Evolutionary conservation across 2,797 vertebrate genomes (phyloP).

Genomic region (Melanotaenia parkinsoni): DNA sequence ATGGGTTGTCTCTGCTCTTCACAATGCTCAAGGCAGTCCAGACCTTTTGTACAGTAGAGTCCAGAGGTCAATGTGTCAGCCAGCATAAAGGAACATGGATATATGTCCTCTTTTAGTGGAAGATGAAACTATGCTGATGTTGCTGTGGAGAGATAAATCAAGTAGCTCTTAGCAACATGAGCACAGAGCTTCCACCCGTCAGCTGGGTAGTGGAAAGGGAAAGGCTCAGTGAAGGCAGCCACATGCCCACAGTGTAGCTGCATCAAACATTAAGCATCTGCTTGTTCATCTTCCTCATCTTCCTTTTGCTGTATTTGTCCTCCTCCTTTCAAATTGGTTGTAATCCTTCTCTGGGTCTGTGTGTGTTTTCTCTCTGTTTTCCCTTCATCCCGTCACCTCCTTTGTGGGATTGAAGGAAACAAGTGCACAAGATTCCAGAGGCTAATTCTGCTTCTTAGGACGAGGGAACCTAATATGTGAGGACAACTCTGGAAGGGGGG

Average conservation of each 20-base stretch:
- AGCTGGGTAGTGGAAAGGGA: conserved; percentile 41
- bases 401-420: conserved; percentile 59
- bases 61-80: conserved; percentile 45
- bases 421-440: conserved; percentile 74
- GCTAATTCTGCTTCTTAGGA: conserved; percentile 78
- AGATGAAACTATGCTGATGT: conserved; percentile 29
- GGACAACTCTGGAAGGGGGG: conserved; percentile 76
- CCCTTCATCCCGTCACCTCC: conserved; percentile 39
- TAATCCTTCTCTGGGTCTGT: conserved; percentile 22
- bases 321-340: conserved; percentile 31
- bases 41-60: conserved; percentile 35
- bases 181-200: conserved; percentile 36
- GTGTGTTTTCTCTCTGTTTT: conserved; percentile 20
- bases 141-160: conserved; percentile 42
- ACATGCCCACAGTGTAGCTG: conserved; percentile 51
- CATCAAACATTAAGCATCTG: conserved; percentile 60
- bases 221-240: conserved; percentile 40
- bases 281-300: conserved; percentile 51
- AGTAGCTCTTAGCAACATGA: conserved; percentile 31
- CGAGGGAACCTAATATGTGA: conserved; percentile 79
- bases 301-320: conserved; percentile 16
- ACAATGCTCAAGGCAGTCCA: conserved; percentile 42
- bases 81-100: conserved; percentile 38
- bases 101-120: conserved; percentile 19
- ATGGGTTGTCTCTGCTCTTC: conserved; percentile 56